These are phyloP conservation scores for Frankliniella intonsa DNA, from an alignment of 2,888 invertebrate species.

Conservation along the genomic window DNA sequence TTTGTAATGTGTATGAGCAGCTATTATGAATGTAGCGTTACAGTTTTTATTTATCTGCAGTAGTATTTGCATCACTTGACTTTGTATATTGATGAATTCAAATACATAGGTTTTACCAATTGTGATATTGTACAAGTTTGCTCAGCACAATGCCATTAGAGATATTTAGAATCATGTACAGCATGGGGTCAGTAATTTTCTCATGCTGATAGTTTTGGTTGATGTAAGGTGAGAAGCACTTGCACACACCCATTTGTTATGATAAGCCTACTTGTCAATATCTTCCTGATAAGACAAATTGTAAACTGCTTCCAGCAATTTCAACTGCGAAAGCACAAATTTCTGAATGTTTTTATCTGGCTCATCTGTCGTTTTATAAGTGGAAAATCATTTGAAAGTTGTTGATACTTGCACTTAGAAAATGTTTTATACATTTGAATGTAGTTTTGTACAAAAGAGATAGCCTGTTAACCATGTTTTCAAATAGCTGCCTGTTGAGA, in stretches of 20 bases:
- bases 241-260: background rate
- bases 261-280: background rate
- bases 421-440: background rate
- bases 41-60: background rate
- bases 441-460: slow-evolving; percentile 20
- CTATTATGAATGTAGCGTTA: too few species aligned
- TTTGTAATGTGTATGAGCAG: background rate
- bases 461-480: background rate
- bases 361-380: background rate
- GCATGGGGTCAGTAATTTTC: background rate
- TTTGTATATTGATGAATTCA: background rate
- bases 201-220: background rate
- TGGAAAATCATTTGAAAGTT: too few species aligned
- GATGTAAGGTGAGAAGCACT: background rate
- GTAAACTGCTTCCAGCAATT: background rate
- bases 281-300: background rate
- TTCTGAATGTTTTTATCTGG: background rate
- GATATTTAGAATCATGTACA: background rate
- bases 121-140: background rate
- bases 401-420: too few species aligned
- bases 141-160: slow-evolving; percentile 6
- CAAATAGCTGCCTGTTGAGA: background rate
- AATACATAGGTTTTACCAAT: background rate
- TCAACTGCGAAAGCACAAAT: background rate
- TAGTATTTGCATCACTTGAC: background rate